phyloP scores from a whole-genome alignment of 1,140 invertebrate genomes.

The Drosophila leontia region DNA sequence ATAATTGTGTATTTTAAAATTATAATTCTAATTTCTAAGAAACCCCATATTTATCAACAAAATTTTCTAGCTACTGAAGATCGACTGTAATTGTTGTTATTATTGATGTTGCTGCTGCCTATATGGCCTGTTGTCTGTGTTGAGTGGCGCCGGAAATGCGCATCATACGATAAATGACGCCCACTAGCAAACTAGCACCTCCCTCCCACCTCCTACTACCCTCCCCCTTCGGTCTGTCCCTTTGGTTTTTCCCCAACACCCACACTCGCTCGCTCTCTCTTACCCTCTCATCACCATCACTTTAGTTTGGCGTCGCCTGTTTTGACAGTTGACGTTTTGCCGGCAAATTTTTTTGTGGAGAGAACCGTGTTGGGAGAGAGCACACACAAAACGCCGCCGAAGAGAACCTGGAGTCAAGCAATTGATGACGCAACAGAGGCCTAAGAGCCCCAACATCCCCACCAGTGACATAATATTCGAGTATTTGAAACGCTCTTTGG shows the following conservation, averaged over 20 bases:
- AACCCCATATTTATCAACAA: no score
- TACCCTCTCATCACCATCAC: constrained; percentile 8
- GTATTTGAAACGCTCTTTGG: constrained; percentile 21
- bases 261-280: neutral
- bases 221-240: neutral
- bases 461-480: constrained; percentile 44
- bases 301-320: constrained; percentile 57
- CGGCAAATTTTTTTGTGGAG: constrained; percentile 57
- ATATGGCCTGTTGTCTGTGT: constrained; percentile 33
- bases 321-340: constrained; percentile 77
- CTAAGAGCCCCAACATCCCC: constrained; percentile 23
- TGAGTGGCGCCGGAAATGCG: constrained; percentile 76
- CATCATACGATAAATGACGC: constrained; percentile 70
- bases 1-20: no score
- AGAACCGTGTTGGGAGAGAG: constrained; percentile 1
- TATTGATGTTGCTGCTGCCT: constrained; percentile 15
- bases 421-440: constrained; percentile 53
- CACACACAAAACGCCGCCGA: neutral
- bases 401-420: constrained; percentile 14
- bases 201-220: neutral
- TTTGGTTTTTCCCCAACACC: constrained; percentile 10
- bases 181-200: constrained; percentile 23
- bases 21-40: neutral
- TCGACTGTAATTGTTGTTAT: constrained; percentile 26
- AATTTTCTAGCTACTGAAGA: neutral